Evolutionary conservation across 2,797 vertebrate species (phyloP), one percentile per base, ranked within the genome.

Genomic region (Arnoldichthys spilopterus): DNA sequence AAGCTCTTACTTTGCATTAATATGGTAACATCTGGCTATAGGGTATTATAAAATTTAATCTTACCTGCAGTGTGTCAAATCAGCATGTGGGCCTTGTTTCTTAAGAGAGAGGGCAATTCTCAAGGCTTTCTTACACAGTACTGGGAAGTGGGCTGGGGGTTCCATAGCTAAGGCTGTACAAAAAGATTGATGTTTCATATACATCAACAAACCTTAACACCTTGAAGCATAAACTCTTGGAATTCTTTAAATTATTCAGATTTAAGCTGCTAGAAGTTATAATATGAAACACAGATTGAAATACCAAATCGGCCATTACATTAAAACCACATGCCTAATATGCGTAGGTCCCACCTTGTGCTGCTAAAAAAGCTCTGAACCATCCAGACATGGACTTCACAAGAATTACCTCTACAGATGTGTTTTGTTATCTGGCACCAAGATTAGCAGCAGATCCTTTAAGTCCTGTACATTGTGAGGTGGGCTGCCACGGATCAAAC

Each of bases 151-250:
- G 81, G 95, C 96, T 66, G 97, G 97, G 30, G 90, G 77, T 85
- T 98, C 96, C 96, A 98, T 95, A 37, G 96, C 93, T 87, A 99
- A 87, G 0, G 90, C 97, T 98, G 84, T 51, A 72, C 7, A 84
- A 37, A 84, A 15, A 76, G 72, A 37, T 13, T 13, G 5, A 26
- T 61, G 66, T 72, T 22, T 54, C 11, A 61, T 51, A 7, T 13
- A 61, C 24, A n/a, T n/a, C 4, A 28, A 6, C 37, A 77, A 37
- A 62, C 3, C 20, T 11, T 54, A 40, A 63, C n/a, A 34, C 20
- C 32, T 45, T n/a, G 28, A 26, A 59, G 16, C 6, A 49, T 22
- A 28, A 2, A 53, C 8, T 70, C 56, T 45, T 45, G 9, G 2
- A 13, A 45, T 37, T 13, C 43, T 28, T 28, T 58, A 7, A 59